Percentiles rank a stretch among this genome's conserved stretches.
Conservation (phyloP, 2,888 invertebrate genomes). For the Capitulum mitella region DNA sequence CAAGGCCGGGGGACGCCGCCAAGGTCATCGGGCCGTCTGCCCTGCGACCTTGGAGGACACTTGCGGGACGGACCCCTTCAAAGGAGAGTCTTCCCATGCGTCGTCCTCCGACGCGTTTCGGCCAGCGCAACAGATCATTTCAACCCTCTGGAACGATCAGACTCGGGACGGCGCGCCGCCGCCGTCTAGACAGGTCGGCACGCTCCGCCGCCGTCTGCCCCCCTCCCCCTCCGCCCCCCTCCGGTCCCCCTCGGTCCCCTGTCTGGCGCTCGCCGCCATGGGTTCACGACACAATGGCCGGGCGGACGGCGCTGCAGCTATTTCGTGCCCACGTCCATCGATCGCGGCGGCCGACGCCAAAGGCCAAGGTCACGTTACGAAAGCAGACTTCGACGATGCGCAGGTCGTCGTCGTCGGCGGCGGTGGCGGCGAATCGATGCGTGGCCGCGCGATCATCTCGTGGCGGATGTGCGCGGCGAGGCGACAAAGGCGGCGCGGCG, state of each 20-base stretch:
- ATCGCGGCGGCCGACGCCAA: background rate
- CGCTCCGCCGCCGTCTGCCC: too few relatives aligned
- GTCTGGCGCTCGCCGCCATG: background rate
- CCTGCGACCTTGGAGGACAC: background rate
- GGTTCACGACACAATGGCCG: background rate
- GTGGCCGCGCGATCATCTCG: background rate
- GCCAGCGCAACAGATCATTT: too few relatives aligned
- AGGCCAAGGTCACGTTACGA: constrained; percentile 24
- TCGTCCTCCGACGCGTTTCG: too few relatives aligned
- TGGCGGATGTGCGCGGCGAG: background rate
- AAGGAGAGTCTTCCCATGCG: background rate
- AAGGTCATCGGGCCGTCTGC: background rate
- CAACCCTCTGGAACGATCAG: background rate
- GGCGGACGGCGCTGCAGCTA: background rate
- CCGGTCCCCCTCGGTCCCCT: background rate
- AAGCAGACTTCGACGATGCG: background rate
- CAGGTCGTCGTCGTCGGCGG: background rate
- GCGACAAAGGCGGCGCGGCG: background rate
- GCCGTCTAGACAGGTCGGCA: too few relatives aligned
- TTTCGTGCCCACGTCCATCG: background rate
- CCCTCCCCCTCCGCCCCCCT: background rate
- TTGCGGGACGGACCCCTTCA: background rate
- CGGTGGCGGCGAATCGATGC: constrained; percentile 6
- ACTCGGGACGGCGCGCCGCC: background rate
- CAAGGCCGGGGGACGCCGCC: background rate